Base-by-base conservation (phyloP, 2,797 vertebrate species). In the Lutjanus campechanus region DNA sequence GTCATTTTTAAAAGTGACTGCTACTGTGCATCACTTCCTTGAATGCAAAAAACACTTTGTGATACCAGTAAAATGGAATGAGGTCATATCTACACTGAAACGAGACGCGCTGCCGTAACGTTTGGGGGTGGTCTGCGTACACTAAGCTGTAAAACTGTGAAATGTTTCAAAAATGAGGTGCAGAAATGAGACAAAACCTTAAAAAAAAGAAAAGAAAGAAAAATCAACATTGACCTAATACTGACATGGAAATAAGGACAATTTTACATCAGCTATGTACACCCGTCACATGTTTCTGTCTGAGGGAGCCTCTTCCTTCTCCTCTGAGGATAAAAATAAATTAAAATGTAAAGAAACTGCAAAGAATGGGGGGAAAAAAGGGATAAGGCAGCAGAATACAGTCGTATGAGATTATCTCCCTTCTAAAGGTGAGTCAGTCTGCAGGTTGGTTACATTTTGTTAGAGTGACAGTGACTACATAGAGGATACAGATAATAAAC, bases 321-420 rank as follows among this genome's bases (percentile, higher is more conserved):
- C 73, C 70, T 82, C 66, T 3, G 4, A 84, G 79, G 82, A 62
- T 76, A 29, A 80, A 90, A 88, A 84, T 72, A 55, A 84, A 86
- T 64, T 12, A 58, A 83, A 85, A 78, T 15, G 12, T 22, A 83
- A 89, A 84, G 20, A 76, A 89, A 79, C 43, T 40, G 79, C 73
- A 75, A 90, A 86, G 51, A 88, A 86, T 17, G 46, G 15, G 66
- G 76, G 25, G n/a, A 40, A 72, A 55, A 64, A 74, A 77, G 81
- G 94, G 92, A 93, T 95, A 95, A 96, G 94, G 94, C 95, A 95
- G 93, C 94, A 94, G 91, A 92, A 94, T 93, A 93, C 91, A 92
- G 93, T 93, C 91, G 86, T 85, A 79, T 81, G 86, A 92, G 81
- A 90, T 90, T 65, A 83, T 84, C 89, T 88, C 88, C 90, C 77